Evolutionary conservation across 2,888 invertebrate species (phyloP).

Genomic region (Diaprepes abbreviatus): DNA sequence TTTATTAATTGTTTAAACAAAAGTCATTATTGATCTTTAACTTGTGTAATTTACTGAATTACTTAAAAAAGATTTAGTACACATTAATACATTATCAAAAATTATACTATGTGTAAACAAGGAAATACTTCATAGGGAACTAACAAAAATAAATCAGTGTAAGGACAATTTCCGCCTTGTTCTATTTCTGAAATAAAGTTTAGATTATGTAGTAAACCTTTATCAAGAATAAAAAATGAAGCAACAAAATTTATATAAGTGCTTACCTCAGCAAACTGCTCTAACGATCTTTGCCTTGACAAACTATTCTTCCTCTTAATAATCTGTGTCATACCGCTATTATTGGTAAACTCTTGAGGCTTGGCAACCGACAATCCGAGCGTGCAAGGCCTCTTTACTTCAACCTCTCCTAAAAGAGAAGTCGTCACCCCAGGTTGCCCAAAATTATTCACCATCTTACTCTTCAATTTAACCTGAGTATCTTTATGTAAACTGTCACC

Average conservation of each 20-base stretch:
- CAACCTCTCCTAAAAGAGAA: constrained; percentile 63
- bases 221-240: too few species aligned
- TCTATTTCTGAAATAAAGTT: too few species aligned
- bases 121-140: too few species aligned
- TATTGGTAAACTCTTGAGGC: constrained; percentile 55
- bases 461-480: constrained; percentile 69
- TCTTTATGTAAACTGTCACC: constrained; percentile 54
- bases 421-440: constrained; percentile 70
- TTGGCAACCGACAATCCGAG: constrained; percentile 50
- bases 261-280: constrained; percentile 76
- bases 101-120: too few species aligned
- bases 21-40: too few species aligned
- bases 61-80: too few species aligned
- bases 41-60: too few species aligned
- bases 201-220: too few species aligned
- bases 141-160: too few species aligned
- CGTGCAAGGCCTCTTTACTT: constrained; percentile 44
- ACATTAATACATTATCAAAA: too few species aligned
- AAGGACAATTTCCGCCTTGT: too few species aligned
- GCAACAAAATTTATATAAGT: neutral
- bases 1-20: too few species aligned
- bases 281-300: constrained; percentile 78
- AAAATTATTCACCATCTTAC: constrained; percentile 67
- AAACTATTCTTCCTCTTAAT: constrained; percentile 64
- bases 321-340: constrained; percentile 65